Evolutionary conservation across 1,140 invertebrate genomes (phyloP).

Genomic region (Drosophila parabipectinata): DNA sequence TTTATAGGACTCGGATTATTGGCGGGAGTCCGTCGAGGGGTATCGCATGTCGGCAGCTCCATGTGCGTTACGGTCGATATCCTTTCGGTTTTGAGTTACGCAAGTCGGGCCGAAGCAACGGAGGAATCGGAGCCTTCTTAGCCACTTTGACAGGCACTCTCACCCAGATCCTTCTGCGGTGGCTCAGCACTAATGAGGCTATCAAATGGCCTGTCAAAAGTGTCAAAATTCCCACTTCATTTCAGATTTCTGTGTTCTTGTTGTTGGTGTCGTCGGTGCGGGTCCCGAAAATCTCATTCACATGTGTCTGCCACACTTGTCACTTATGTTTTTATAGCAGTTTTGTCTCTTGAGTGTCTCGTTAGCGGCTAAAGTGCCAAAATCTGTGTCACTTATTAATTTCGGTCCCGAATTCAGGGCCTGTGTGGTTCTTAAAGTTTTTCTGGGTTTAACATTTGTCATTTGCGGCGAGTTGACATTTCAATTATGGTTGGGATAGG

Average conservation of each 20-base stretch:
- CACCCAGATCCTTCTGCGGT: conserved; percentile 50
- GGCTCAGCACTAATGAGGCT: conserved; percentile 77
- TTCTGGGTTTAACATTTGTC: conserved; percentile 62
- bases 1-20: conserved; percentile 57
- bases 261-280: not conserved
- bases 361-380: conserved; percentile 65
- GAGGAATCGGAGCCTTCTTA: conserved; percentile 62
- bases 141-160: conserved; percentile 72
- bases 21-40: conserved; percentile 32
- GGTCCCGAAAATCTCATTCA: conserved; percentile 43
- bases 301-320: conserved; percentile 77
- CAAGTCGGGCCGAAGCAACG: conserved; percentile 25
- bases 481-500: conserved; percentile 56
- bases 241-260: conserved; percentile 26
- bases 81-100: conserved; percentile 78
- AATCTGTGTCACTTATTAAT: conserved; percentile 79
- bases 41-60: conserved; percentile 61
- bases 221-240: conserved; percentile 72
- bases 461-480: conserved; percentile 71
- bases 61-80: conserved; percentile 72
- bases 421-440: conserved; percentile 29
- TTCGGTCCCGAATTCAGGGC: conserved; percentile 43
- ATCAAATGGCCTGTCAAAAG: conserved; percentile 80
- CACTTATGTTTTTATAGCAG: conserved; percentile 78
- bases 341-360: conserved; percentile 55